phyloP scores from a whole-genome alignment of 1,140 invertebrate species.

The Drosophila orena region DNA sequence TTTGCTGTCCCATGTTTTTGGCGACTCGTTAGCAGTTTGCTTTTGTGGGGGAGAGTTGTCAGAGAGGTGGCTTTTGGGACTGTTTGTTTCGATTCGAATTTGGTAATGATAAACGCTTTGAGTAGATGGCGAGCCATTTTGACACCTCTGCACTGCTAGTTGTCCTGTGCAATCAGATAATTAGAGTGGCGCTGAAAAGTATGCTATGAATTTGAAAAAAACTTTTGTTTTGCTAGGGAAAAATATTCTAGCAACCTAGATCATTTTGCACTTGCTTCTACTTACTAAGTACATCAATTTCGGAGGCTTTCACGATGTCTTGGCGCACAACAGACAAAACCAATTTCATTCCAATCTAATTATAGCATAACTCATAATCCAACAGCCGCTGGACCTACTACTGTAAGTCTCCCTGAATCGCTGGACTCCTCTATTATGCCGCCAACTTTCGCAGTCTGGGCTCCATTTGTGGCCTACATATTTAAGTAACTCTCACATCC shows the following conservation, averaged over 20 bases:
- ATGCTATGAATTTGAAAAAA: neutral
- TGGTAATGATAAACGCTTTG: constrained; percentile 12
- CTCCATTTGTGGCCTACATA: constrained; percentile 50
- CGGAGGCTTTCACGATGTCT: neutral
- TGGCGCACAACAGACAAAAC: neutral
- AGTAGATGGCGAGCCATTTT: constrained; percentile 22
- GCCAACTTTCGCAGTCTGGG: neutral
- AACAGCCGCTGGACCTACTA: constrained; percentile 19
- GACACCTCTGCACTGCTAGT: constrained; percentile 16
- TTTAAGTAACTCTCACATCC: constrained; percentile 66
- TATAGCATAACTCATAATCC: constrained; percentile 20
- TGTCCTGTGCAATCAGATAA: constrained; percentile 20
- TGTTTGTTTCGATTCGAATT: constrained; percentile 24
- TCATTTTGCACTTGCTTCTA: neutral
- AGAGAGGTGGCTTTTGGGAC: constrained; percentile 1
- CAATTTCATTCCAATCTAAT: constrained; percentile 16
- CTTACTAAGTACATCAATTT: neutral
- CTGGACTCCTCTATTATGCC: constrained; percentile 26
- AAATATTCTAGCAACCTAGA: too few relatives aligned
- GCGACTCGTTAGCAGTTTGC: constrained; percentile 34
- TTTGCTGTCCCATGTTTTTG: constrained; percentile 21
- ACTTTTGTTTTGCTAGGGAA: too few relatives aligned
- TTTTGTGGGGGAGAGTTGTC: constrained; percentile 29
- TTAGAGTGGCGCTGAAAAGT: constrained; percentile 1
- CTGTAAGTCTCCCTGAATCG: constrained; percentile 1